Conservation (phyloP, 2,888 invertebrate species). For the Drosophila kanekoi region DNA sequence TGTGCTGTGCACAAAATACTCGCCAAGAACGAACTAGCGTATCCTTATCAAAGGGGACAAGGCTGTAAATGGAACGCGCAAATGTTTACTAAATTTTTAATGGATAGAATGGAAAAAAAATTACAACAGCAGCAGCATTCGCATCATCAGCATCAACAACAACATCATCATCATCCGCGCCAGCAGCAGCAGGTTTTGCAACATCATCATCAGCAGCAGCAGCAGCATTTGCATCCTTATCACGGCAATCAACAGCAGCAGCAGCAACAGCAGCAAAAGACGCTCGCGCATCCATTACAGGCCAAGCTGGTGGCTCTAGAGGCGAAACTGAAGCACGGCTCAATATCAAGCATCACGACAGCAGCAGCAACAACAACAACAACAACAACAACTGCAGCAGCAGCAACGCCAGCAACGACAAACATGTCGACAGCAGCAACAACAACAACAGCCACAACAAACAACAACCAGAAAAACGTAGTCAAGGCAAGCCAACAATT, state of each 20-base stretch:
- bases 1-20: background rate
- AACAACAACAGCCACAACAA: background rate
- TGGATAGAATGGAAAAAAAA: slow-evolving; percentile 65
- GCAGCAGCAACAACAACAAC: background rate
- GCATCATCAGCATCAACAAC: slow-evolving; percentile 11
- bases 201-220: background rate
- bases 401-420: background rate
- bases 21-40: background rate
- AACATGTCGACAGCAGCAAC: background rate
- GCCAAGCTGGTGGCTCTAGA: slow-evolving; percentile 34
- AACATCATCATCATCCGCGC: background rate
- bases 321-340: slow-evolving; percentile 29
- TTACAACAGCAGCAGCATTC: slow-evolving; percentile 26
- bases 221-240: slow-evolving; percentile 20
- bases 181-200: background rate
- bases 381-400: background rate
- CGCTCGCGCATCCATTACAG: slow-evolving; percentile 25
- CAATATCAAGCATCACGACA: slow-evolving; percentile 4
- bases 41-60: slow-evolving; percentile 12
- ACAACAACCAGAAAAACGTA: slow-evolving; percentile 2
- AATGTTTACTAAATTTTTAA: slow-evolving; percentile 55
- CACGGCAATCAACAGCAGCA: background rate
- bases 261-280: background rate
- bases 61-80: slow-evolving; percentile 56
- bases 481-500: slow-evolving; percentile 9